Base-by-base conservation (phyloP, 2,797 vertebrate species). In the Hypotaenidia philippensis region DNA sequence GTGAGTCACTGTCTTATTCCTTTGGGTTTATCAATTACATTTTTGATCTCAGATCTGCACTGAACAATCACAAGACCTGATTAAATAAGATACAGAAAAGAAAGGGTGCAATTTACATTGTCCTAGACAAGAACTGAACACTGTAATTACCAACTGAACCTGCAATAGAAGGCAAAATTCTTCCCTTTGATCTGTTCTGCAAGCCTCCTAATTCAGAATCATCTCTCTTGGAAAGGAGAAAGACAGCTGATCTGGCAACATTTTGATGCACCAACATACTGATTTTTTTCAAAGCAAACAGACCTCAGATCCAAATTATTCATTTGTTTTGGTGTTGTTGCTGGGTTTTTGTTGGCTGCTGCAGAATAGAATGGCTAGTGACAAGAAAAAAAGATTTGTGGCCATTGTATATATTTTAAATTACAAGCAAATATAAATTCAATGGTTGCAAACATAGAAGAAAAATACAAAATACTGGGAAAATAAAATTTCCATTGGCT, bases 241-340 rank as follows among this genome's bases (percentile, higher is more conserved):
- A 92, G 64, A 19, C 74, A 79, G 40, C 20, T 89, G 57, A 80
- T 71, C 34, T 74, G 75, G 81, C 41, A 94, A 65, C 7, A 70
- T 71, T 90, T 83, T 89, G 53, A 61, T 68, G 31, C 29, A 75
- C 34, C 22, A 93, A 87, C 52, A 84, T 19, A 45, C 45, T 32
- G 47, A 71, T 89, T 75, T 87, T 83, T 85, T 84, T 77, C 68
- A 81, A 93, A 96, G 47, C 47, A 92, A 93, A 87, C 61, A 87
- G 53, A 86, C 18, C 55, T 72, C 55, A 75, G 12, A 72, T 89
- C 27, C 75, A 94, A 93, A 85, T 80, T 47, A 83, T 79, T 89
- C 13, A 71, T 82, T 94, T 15, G 45, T 85, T 95, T 92, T 89
- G 74, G 57, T 70, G 53, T 41, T 85, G 71, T 72, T 82, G 34